Evolutionary conservation across 1,140 invertebrate species (phyloP).

Genomic region (Aricia agestis): DNA sequence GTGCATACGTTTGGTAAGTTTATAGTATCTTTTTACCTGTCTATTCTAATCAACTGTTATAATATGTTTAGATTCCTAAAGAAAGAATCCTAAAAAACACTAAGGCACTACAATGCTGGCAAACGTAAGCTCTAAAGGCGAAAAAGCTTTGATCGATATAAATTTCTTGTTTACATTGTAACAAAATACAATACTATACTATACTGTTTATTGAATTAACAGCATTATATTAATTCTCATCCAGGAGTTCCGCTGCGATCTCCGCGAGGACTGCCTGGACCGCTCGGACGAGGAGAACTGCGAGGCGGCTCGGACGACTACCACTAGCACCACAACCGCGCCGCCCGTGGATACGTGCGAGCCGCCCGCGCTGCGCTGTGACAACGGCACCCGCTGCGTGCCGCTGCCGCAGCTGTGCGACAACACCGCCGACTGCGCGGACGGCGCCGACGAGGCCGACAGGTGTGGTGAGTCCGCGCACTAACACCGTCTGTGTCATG

Average conservation of each 20-base stretch:
- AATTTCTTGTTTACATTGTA: no score
- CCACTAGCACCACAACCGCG: slow-evolving; percentile 27
- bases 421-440: slow-evolving; percentile 80
- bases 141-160: no score
- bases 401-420: slow-evolving; percentile 82
- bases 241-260: slow-evolving; percentile 84
- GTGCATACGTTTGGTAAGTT: slow-evolving; percentile 76
- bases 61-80: no score
- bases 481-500: background rate
- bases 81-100: no score
- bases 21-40: background rate
- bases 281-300: slow-evolving; percentile 80
- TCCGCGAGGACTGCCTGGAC: slow-evolving; percentile 82
- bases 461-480: slow-evolving; percentile 78
- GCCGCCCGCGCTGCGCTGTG: slow-evolving; percentile 80
- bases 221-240: background rate
- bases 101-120: no score
- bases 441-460: slow-evolving; percentile 88
- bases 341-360: slow-evolving; percentile 66
- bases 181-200: no score
- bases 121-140: no score
- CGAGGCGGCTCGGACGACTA: slow-evolving; percentile 28
- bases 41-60: no score
- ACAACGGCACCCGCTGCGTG: slow-evolving; percentile 82
- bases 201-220: no score